Evolutionary conservation across 2,113 vertebrate genomes (phyloP), one percentile per base, ranked within the genome.

Genomic region (Hydrolagus affinis): DNA sequence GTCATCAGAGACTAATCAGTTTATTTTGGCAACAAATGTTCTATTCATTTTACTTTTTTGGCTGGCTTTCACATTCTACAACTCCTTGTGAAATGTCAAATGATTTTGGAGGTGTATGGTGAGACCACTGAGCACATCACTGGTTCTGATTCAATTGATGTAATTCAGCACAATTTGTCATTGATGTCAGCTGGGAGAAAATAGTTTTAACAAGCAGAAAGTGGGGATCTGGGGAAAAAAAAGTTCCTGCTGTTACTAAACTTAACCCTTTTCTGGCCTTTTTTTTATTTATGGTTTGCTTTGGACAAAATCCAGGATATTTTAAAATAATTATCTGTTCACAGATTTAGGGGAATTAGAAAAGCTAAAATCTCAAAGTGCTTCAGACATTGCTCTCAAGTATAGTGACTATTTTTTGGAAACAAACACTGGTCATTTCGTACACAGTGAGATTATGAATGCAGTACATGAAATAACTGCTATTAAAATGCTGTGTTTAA

Each of bases 101-200:
- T 80, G 23, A 25, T 68, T 83, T 64, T 66, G 62, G 62, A 83
- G 3, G 9, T 83, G 78, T 66, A 83, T 32, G 25, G 25, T 32
- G 62, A 83, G 25, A 83, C 62, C 73, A 32, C 25, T 83, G 62
- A 83, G 11, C 32, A 68, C 66, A 23, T 83, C 25, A 66, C 25
- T 66, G 32, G 7, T 28, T 83, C 60, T 66, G 78, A 83, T 68
- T 32, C 14, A 80, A 30, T 66, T 83, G 78, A 83, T 66, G 25
- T 83, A 66, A 66, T 83, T 64, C 62, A 30, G 78, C 78, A 83
- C 78, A 66, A 66, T 83, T 83, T 83, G 60, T 66, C 62, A 83
- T 83, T 68, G 73, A 75, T 57, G 73, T 56, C 73, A 75, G 73
- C 44, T 56, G 78, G 15, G 8, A 66, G 17, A 68, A 83, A 83